Evolutionary conservation across 2,888 invertebrate genomes (phyloP).

Genomic region (Cephus rjabovi): DNA sequence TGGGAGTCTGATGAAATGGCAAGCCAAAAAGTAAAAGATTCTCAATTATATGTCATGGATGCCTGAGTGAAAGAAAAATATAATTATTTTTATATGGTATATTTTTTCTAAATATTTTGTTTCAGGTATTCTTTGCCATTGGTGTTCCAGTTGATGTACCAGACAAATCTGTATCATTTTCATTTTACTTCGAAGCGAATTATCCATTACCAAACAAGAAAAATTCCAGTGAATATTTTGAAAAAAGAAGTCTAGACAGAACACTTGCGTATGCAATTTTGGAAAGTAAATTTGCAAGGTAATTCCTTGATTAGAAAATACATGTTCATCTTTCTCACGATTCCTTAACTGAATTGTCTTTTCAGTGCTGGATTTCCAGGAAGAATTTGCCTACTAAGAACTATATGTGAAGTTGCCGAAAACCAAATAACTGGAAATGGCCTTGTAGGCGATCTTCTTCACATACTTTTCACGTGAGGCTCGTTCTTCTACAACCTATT

Average conservation of each 20-base stretch:
- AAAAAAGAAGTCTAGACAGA: conserved; percentile 68
- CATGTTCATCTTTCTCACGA: neutral
- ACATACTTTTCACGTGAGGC: conserved; percentile 77
- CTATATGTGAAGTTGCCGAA: conserved; percentile 74
- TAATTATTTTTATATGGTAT: neutral
- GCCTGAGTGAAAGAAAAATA: neutral
- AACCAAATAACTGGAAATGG: conserved; percentile 71
- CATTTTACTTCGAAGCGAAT: conserved; percentile 81
- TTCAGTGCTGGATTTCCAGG: conserved; percentile 72
- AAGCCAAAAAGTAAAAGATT: neutral
- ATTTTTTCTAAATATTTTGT: conserved; percentile 29
- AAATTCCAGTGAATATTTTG: conserved; percentile 46
- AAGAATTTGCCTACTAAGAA: conserved; percentile 71
- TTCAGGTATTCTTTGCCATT: conserved; percentile 77
- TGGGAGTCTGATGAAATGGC: neutral
- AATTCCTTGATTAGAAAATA: conserved; percentile 40
- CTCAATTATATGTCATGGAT: neutral
- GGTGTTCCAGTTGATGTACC: conserved; percentile 79
- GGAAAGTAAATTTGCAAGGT: conserved; percentile 71
- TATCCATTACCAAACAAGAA: conserved; percentile 73
- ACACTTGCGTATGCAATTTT: conserved; percentile 70
- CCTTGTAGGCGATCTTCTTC: conserved; percentile 75
- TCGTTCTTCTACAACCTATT: neutral
- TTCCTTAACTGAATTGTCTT: conserved; percentile 15
- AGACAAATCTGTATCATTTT: conserved; percentile 77